phyloP scores from a whole-genome alignment of 2,888 invertebrate species.

The Lepetodrilus schrolli region DNA sequence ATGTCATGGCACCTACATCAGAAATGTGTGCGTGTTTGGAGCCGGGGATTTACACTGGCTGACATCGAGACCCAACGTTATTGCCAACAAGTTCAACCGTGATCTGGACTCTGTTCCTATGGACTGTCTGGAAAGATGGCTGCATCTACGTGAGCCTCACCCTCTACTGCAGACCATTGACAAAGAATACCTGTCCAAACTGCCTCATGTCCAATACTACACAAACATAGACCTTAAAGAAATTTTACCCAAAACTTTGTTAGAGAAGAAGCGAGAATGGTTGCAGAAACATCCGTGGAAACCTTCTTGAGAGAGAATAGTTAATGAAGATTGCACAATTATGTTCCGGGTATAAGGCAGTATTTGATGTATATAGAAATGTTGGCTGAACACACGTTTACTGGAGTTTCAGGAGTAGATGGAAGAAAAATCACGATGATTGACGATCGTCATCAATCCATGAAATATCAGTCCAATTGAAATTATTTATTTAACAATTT shows the following conservation, averaged over 20 bases:
- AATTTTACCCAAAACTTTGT: neutral
- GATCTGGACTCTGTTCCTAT: slow-evolving; percentile 50
- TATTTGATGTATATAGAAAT: no score
- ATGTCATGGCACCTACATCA: slow-evolving; percentile 50
- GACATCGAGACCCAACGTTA: slow-evolving; percentile 56
- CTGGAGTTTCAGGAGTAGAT: no score
- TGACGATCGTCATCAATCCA: no score
- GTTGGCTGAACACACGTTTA: no score
- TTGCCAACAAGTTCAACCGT: slow-evolving; percentile 71
- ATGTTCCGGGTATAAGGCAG: no score
- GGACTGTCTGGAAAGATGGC: slow-evolving; percentile 50
- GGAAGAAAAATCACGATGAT: no score
- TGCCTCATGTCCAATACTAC: slow-evolving; percentile 32
- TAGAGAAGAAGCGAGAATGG: slow-evolving; percentile 25
- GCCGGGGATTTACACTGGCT: slow-evolving; percentile 63
- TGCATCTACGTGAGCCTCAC: slow-evolving; percentile 3
- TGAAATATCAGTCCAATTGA: no score
- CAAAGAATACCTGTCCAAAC: slow-evolving; percentile 23
- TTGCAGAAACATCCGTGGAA: slow-evolving; percentile 16
- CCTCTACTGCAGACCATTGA: neutral
- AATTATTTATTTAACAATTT: no score
- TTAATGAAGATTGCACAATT: neutral
- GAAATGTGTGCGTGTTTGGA: slow-evolving; percentile 54
- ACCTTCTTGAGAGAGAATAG: neutral
- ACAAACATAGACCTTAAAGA: neutral